phyloP scores from a whole-genome alignment of 2,113 vertebrate species.

The Pao palembangensis region DNA sequence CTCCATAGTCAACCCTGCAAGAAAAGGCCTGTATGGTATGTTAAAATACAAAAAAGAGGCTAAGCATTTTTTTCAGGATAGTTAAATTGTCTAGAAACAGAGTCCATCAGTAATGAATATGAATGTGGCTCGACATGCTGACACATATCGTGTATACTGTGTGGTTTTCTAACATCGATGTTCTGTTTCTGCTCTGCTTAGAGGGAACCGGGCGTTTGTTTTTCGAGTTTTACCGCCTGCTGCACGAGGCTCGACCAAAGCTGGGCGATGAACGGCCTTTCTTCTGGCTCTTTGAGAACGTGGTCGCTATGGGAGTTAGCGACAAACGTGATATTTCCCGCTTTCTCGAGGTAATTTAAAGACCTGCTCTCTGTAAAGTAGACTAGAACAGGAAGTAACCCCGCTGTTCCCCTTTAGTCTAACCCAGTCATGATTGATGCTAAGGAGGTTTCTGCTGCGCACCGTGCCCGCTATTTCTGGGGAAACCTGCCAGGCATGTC shows the following conservation, averaged over 20 bases:
- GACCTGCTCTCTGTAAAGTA: background rate
- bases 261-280: conserved; percentile 91
- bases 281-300: conserved; percentile 99
- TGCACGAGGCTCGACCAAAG: conserved; percentile 94
- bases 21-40: conserved; percentile 93
- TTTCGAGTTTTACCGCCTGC: conserved; percentile 97
- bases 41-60: background rate
- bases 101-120: background rate
- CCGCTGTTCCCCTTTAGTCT: conserved; percentile 70
- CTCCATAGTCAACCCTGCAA: conserved; percentile 96
- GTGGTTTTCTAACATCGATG: background rate
- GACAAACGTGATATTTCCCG: conserved; percentile 99
- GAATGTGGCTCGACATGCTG: background rate
- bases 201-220: conserved; percentile 97
- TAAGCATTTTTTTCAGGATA: too few relatives aligned
- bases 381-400: conserved; percentile 5
- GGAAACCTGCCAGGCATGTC: conserved; percentile 98
- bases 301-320: conserved; percentile 97
- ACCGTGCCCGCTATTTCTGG: conserved; percentile 96
- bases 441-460: conserved; percentile 96
- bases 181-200: conserved; percentile 52
- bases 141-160: too few relatives aligned
- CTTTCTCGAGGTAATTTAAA: conserved; percentile 87
- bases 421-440: conserved; percentile 98
- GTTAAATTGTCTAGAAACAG: background rate